Evolutionary conservation across 2,113 vertebrate species (phyloP), one percentile per base, ranked within the genome.

Genomic region (Sinocyclocheilus maitianheensis): DNA sequence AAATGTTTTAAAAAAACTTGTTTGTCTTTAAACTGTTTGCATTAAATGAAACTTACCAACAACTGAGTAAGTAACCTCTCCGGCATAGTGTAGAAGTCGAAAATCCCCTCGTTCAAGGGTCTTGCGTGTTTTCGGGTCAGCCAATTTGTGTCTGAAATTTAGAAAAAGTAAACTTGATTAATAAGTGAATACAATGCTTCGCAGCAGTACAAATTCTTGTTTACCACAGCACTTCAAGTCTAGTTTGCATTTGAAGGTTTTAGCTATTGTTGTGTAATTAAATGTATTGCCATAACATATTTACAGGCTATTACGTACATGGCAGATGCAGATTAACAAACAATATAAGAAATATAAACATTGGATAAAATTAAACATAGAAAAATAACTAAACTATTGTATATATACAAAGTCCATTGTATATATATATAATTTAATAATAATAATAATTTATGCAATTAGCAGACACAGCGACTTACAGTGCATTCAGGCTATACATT

Each of bases 11-110:
- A n/a, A 62, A 62, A n/a, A 62, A 8, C 6, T 8, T 58, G 16
- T 6, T 48, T 26, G 12, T 18, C 48, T 24, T 60, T 43, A 84
- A 60, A 72, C 79, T 11, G n/a, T 65, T 55, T 53, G 26, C 48
- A 55, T 4, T 37, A 3, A 16, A 22, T 71, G 7, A 72, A 37
- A 88, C 96, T 97, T 93, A 98, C 98, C 98, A 24, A 96, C 92
- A 85, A 97, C 96, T 53, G 96, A 97, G 92, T 99, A 99, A 0
- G 97, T 99, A 90, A 99, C 98, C 86, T 97, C 98, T 37, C 98
- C 98, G 0, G 98, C 98, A 0, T 99, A 99, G 92, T 99, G 97
- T 53, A 97, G 91, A 72, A 99, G 96, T 14, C 95, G 94, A 85
- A 99, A 99, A 91, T 99, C 97, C 89, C 97, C 95, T 93, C 97